These are phyloP conservation scores for Myopa tessellatipennis DNA, from an alignment of 2,888 invertebrate genomes.

Conservation along the genomic window DNA sequence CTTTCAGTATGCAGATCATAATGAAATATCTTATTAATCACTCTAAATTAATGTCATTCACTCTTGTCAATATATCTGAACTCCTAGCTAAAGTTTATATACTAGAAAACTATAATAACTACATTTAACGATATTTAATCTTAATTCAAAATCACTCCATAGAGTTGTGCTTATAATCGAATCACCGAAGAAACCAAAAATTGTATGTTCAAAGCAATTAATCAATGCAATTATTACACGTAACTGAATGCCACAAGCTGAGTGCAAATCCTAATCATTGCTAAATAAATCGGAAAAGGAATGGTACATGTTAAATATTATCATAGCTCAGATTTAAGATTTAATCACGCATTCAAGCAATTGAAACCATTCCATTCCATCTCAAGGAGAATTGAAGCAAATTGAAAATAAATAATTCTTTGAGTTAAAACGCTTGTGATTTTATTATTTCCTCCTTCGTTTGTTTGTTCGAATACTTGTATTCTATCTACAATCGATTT, in stretches of 20 bases:
- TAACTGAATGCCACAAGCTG: too few relatives aligned
- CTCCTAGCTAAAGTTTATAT: too few relatives aligned
- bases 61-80: too few relatives aligned
- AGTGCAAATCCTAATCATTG: not conserved
- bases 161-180: not conserved
- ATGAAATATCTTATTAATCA: too few relatives aligned
- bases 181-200: not conserved
- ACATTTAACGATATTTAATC: too few relatives aligned
- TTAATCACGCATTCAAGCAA: not conserved
- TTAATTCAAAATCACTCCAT: not conserved
- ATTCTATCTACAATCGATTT: not conserved
- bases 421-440: constrained; percentile 69
- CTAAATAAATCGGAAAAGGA: not conserved
- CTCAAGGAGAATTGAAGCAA: not conserved
- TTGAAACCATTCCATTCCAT: not conserved
- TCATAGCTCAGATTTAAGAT: too few relatives aligned
- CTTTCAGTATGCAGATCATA: too few relatives aligned
- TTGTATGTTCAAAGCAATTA: not conserved
- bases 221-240: not conserved
- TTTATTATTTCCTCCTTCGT: constrained; percentile 50
- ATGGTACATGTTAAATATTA: not conserved
- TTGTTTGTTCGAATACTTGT: not conserved
- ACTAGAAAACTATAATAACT: too few relatives aligned
- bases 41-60: too few relatives aligned
- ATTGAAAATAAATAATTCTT: constrained; percentile 58